Base-by-base conservation (phyloP, 1,140 invertebrate genomes). In the Drosophila erecta region DNA sequence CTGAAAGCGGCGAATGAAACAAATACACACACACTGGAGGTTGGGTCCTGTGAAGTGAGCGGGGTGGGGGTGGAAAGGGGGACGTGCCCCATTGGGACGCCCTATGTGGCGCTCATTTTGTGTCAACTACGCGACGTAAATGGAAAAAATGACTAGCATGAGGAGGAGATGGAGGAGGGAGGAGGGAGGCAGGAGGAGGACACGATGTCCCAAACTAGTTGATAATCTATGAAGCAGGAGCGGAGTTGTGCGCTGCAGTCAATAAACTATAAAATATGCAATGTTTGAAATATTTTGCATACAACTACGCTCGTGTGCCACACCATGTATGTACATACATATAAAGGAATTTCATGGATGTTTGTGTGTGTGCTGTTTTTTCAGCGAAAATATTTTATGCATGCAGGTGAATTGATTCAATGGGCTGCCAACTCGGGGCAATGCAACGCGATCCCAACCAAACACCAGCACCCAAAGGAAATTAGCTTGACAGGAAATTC, bases 221-320 rank as follows among this genome's bases (percentile, higher is more conserved):
- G n/a, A 60, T 33, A 61, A 44, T 44, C 55, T 27, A 38, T 47
- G 11, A n/a, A 22, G 46, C 10, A 22, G 4, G 12, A 24, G 30
- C 35, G 41, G 40, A 22, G 15, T 33, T 40, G 56, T 40, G 70
- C 43, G 44, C 62, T 67, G 65, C 81, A 38, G 81, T 81, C 83
- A 87, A 86, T 86, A 86, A 87, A 87, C 83, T 87, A 87, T 87
- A 87, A 86, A 86, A 86, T 86, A 86, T 86, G 83, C 83, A 86
- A 86, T 86, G 83, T 81, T 87, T 81, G 83, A 81, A 87, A 87
- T 87, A 79, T 81, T 81, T 71, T 76, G 67, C 60, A 30, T 30
- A 30, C 30, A 30, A 30, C 30, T 30, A 30, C 30, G 7, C 30
- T 30, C 30, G 30, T 30, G 10, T 30, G 30, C 30, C 30, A 30